phyloP scores from a whole-genome alignment of 2,888 invertebrate genomes.

The Hesperia comma region DNA sequence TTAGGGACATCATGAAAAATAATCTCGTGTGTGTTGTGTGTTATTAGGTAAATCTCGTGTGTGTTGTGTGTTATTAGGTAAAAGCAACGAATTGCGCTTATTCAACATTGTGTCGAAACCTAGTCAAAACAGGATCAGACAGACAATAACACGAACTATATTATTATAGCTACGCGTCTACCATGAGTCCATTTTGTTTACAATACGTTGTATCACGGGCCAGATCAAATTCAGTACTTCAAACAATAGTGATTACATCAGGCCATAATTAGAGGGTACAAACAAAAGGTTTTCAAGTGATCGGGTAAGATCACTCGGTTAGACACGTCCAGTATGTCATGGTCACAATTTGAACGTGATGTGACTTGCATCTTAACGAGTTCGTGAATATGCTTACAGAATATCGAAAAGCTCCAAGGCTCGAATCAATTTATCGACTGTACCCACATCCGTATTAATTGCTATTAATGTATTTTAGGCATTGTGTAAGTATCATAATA shows the following conservation, averaged over 20 bases:
- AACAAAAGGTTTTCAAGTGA: slow-evolving; percentile 14
- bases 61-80: too few relatives aligned
- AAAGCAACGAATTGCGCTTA: too few relatives aligned
- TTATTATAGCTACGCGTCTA: neutral
- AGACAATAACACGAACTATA: neutral
- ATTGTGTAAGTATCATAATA: too few relatives aligned
- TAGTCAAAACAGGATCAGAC: neutral
- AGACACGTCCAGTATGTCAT: neutral
- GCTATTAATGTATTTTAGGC: too few relatives aligned
- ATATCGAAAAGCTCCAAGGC: too few relatives aligned
- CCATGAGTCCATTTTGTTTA: slow-evolving; percentile 6
- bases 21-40: too few relatives aligned
- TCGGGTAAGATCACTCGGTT: slow-evolving; percentile 6
- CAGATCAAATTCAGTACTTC: slow-evolving; percentile 4
- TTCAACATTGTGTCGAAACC: too few relatives aligned
- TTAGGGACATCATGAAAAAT: too few relatives aligned
- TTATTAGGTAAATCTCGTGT: too few relatives aligned
- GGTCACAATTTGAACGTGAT: slow-evolving; percentile 12
- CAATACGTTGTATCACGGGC: slow-evolving; percentile 1
- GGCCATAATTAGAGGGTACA: slow-evolving; percentile 14
- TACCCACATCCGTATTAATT: too few relatives aligned
- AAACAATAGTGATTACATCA: slow-evolving; percentile 24
- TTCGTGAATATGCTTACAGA: neutral
- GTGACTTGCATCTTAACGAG: slow-evolving; percentile 4
- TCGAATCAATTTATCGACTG: too few relatives aligned